Percentiles rank a stretch among this genome's conserved stretches.
These are phyloP conservation scores for Lipophrys pholis DNA, from an alignment of 2,113 vertebrate species.

Conservation along the genomic window DNA sequence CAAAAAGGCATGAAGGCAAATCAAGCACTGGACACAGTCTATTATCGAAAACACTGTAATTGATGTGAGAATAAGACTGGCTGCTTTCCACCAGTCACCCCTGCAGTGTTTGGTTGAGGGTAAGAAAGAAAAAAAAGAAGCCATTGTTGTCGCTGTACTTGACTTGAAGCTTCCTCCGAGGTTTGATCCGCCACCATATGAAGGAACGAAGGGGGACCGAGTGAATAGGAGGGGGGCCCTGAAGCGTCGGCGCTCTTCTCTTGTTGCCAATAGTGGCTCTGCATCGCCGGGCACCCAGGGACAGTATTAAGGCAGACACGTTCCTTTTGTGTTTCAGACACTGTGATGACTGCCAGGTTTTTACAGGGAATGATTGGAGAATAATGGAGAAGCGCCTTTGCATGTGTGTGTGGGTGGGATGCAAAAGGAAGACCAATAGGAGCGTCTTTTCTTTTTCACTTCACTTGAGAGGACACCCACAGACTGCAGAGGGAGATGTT, in stretches of 20 bases:
- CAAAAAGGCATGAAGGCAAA: neutral
- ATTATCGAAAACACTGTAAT: conserved; percentile 58
- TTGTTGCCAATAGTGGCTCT: conserved; percentile 53
- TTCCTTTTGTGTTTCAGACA: conserved; percentile 66
- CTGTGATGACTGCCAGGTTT: conserved; percentile 61
- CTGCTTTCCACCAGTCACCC: conserved; percentile 50
- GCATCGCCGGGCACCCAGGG: conserved; percentile 59
- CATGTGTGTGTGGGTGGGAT: conserved; percentile 64
- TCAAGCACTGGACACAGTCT: conserved; percentile 33
- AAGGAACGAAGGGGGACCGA: conserved; percentile 29
- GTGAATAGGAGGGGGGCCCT: conserved; percentile 24
- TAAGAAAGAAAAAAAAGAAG: neutral
- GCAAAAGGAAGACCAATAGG: conserved; percentile 52
- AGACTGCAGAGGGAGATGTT: conserved; percentile 66
- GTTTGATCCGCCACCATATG: conserved; percentile 67
- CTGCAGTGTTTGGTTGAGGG: conserved; percentile 60
- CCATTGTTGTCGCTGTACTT: conserved; percentile 52
- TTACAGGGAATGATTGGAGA: conserved; percentile 48
- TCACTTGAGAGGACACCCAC: conserved; percentile 71
- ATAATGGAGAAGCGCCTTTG: conserved; percentile 53
- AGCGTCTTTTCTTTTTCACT: conserved; percentile 37
- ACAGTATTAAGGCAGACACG: conserved; percentile 63
- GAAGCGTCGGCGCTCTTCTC: conserved; percentile 34
- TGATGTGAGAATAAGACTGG: conserved; percentile 62
- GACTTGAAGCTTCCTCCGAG: conserved; percentile 68